Base-by-base conservation (phyloP, 2,113 vertebrate genomes). In the Phyllostomus discolor region DNA sequence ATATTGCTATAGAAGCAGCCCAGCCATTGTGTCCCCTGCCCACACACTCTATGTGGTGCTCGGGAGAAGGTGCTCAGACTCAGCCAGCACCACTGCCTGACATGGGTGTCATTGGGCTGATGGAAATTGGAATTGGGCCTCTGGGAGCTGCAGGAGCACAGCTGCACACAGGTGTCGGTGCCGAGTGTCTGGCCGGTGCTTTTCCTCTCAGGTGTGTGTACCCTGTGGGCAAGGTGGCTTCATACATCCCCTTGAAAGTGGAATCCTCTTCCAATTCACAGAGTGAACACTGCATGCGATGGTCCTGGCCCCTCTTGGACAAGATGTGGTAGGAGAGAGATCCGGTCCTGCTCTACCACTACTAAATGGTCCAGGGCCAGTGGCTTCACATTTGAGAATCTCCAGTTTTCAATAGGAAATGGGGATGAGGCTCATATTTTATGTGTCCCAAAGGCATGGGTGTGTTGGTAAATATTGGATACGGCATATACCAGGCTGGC, bases 271-370 rank as follows among this genome's bases (percentile, higher is more conserved):
- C 66, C 33, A 24, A 9, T 24, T 89, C n/a, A 17, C n/a, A 66
- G 17, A 52, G 48, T 57, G 66, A 52, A 19, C n/a, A 8, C 24
- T 0, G 5, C 9, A 0, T 2, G 26, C 0, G 0, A 64, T 2
- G 22, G 24, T 11, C 35, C 64, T 20, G 22, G 48, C 2, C 10
- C 35, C 33, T 73, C n/a, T 48, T 15, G 46, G 64, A 2, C 43
- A 59, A 72, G 54, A 64, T 7, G 24, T 3, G 2, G 28, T 12
- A 33, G 48, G 10, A 85, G 16, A 38, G 88, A 89, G 38, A 82
- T 33, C 15, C 5, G 22, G 70, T 50, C n/a, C 28, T 66, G 57
- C 9, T 38, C 35, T 59, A 4, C 3, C 5, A 1, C 16, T 38
- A 22, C 41, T 24, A 1, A 41, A 19, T 28, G 15, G 38, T 38